Percentiles rank a stretch among this genome's conserved stretches.
phyloP scores from a whole-genome alignment of 2,113 vertebrate species.

The Alexandromys fortis region DNA sequence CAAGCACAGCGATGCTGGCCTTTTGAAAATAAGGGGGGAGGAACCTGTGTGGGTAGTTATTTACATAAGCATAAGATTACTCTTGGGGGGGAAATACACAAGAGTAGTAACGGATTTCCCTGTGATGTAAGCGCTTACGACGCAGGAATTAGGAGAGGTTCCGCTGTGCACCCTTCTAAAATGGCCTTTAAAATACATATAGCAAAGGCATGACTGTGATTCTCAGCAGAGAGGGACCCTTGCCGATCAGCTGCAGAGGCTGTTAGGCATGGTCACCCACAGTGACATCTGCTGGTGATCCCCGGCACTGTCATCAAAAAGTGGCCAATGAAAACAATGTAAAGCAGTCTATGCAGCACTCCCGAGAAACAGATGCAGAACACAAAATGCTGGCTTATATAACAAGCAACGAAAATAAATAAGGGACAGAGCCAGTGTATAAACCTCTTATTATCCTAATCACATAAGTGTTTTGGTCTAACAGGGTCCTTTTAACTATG shows the following conservation, averaged over 20 bases:
- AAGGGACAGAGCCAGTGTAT: background rate
- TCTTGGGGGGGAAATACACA: background rate
- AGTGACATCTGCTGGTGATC: conserved; percentile 46
- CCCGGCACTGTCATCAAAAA: background rate
- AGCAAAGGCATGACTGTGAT: background rate
- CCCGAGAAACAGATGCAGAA: background rate
- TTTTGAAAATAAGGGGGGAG: background rate
- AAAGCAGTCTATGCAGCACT: background rate
- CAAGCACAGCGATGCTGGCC: background rate
- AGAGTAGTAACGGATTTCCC: background rate
- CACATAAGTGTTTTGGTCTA: background rate
- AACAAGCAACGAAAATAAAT: background rate
- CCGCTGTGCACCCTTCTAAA: background rate
- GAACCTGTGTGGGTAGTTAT: background rate
- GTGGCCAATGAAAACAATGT: background rate
- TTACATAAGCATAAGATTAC: background rate
- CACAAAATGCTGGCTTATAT: background rate
- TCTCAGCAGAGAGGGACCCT: background rate
- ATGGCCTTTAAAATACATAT: background rate
- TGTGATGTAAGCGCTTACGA: background rate
- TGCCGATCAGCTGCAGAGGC: background rate
- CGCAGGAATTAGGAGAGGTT: background rate
- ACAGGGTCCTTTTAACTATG: background rate
- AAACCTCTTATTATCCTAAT: background rate
- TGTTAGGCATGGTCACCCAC: background rate